Evolutionary conservation across 2,888 invertebrate species (phyloP), one percentile per base, ranked within the genome.

Genomic region (Gymnocheta viridis): DNA sequence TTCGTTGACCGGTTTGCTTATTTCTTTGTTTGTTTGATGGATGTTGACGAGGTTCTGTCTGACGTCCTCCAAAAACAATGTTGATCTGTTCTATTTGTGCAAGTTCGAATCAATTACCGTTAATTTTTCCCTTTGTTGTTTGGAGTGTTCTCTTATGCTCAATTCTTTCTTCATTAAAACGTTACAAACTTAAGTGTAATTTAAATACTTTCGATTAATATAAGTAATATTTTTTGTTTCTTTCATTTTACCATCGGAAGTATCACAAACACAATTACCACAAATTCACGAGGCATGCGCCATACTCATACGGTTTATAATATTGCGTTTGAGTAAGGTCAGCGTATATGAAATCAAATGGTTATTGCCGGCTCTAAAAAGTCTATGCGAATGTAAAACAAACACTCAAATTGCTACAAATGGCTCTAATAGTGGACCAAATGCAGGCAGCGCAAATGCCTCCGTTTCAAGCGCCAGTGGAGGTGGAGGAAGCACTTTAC

Each of bases 361-460:
- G 93, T 92, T 96, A 82, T 93, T 96, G 86, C 93, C 95, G 47
- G 94, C 96, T 27, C 93, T 96, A 86, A 95, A 95, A 89, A 95
- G 95, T 73, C 91, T 96, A 47, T 96, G 96, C 91, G 94, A 94
- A 79, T 94, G 95, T 38, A 94, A 94, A 44, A 7, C 79, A 19
- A 66, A 76, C 12, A 62, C 56, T 17, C 81, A 80, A 64, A 67
- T 64, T 56, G 27, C 60, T 4, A 44, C 82, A 49, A 73, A 66
- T 41, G 73, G 66, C 2, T 49, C 76, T 56, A 76, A 73, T 44
- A 54, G 35, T 22, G 62, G 49, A 12, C 64, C 82, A 29, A 84
- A 81, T 70, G 58, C 49, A 4, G 62, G 73, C 22, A 41, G 62
- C 22, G 62, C 62, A 54, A 81, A 62, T 47, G 69, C 80, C 12